Percentiles rank a stretch among this genome's conserved stretches.
Conservation (phyloP, 1,140 invertebrate genomes). For the Chironomus tepperi region DNA sequence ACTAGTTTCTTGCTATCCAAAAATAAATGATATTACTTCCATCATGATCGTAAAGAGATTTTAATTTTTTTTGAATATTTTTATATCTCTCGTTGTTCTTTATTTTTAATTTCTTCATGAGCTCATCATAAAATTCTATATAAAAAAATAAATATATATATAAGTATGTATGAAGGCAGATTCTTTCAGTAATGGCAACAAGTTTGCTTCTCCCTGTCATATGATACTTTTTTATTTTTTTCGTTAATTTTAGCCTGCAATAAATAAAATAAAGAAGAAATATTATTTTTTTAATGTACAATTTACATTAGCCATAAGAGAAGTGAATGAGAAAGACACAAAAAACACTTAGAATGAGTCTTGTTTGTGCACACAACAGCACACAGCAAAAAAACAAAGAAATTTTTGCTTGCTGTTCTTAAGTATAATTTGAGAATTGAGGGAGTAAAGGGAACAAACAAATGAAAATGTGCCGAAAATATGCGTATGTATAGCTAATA, state of each 20-base stretch:
- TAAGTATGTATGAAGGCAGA: neutral
- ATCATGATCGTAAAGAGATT: too few species aligned
- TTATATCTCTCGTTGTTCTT: neutral
- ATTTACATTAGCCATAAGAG: slow-evolving; percentile 14
- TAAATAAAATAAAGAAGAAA: neutral
- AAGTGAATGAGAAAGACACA: neutral
- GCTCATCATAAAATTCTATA: neutral
- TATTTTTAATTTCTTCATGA: slow-evolving; percentile 2
- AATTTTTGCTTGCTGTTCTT: neutral
- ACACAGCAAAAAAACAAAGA: too few species aligned
- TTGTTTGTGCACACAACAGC: too few species aligned
- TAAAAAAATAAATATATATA: neutral
- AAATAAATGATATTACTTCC: too few species aligned
- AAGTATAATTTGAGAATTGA: neutral
- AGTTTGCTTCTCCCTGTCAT: neutral
- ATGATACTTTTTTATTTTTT: slow-evolving; percentile 21
- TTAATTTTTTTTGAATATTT: neutral
- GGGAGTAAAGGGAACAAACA: neutral
- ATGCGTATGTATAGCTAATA: neutral
- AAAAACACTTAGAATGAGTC: too few species aligned
- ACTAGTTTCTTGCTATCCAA: neutral
- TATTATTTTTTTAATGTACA: neutral
- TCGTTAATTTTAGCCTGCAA: slow-evolving; percentile 12
- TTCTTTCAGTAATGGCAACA: too few species aligned
- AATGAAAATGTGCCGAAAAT: slow-evolving; percentile 13